phyloP scores from a whole-genome alignment of 2,797 vertebrate genomes.

The Lagorchestes hirsutus region DNA sequence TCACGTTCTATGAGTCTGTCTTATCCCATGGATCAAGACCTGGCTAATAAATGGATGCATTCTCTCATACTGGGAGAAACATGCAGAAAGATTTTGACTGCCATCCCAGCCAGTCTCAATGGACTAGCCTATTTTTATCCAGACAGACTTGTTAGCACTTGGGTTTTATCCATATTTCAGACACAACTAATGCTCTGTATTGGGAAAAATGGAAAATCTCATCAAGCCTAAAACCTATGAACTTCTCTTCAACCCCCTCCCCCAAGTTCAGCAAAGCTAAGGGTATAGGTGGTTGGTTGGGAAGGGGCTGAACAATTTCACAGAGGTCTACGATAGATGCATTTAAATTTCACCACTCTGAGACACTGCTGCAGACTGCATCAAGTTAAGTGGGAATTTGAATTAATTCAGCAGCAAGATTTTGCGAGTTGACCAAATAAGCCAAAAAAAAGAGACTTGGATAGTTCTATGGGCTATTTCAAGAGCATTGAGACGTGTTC shows the following conservation, averaged over 20 bases:
- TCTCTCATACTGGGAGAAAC: neutral
- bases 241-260: neutral
- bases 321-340: neutral
- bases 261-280: neutral
- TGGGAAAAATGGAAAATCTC: conserved; percentile 4
- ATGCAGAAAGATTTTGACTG: neutral
- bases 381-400: neutral
- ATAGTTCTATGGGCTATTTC: neutral
- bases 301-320: neutral
- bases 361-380: neutral
- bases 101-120: neutral
- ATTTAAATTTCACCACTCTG: neutral
- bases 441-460: neutral
- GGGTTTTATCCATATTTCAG: conserved; percentile 21
- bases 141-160: conserved; percentile 23
- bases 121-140: conserved; percentile 34
- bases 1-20: neutral
- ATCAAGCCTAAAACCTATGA: neutral
- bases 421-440: neutral
- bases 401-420: neutral
- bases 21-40: neutral
- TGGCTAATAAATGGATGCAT: neutral
- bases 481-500: neutral
- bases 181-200: neutral
- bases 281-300: neutral